phyloP scores from a whole-genome alignment of 2,113 vertebrate genomes.

The Notiomystis cincta region DNA sequence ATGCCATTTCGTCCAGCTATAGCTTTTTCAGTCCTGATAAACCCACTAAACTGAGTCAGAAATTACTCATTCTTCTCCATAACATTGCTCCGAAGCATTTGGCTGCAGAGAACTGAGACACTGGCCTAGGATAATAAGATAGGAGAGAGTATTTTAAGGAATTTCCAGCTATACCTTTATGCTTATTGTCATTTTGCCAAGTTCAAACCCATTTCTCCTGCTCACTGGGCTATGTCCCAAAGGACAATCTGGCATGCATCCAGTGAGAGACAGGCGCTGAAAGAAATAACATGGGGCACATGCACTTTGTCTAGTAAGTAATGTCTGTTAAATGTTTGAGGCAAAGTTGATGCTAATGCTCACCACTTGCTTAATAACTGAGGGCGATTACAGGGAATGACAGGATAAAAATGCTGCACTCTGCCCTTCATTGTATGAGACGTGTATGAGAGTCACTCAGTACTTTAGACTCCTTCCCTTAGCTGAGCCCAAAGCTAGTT shows the following conservation, averaged over 20 bases:
- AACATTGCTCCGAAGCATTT: background rate
- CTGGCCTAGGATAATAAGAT: background rate
- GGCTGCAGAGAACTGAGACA: background rate
- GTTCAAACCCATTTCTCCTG: slow-evolving; percentile 35
- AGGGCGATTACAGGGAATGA: background rate
- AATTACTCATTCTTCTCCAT: background rate
- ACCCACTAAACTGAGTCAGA: background rate
- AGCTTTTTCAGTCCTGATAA: background rate
- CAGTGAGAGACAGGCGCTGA: slow-evolving; percentile 13
- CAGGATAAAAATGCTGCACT: background rate
- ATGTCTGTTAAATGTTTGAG: background rate
- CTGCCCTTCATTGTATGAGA: background rate
- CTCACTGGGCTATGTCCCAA: background rate
- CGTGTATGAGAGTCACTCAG: background rate
- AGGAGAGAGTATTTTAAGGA: background rate
- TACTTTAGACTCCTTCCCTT: background rate
- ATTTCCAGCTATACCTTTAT: slow-evolving; percentile 7
- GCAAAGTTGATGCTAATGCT: background rate
- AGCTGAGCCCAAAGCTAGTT: background rate
- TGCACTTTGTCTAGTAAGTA: background rate
- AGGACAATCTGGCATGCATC: slow-evolving; percentile 37
- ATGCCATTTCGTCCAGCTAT: background rate
- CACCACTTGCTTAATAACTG: background rate
- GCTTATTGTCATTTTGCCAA: slow-evolving; percentile 50
- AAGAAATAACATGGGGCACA: background rate